These are phyloP conservation scores for Leucoptera coffeella DNA, from an alignment of 2,888 invertebrate species.

Conservation along the genomic window DNA sequence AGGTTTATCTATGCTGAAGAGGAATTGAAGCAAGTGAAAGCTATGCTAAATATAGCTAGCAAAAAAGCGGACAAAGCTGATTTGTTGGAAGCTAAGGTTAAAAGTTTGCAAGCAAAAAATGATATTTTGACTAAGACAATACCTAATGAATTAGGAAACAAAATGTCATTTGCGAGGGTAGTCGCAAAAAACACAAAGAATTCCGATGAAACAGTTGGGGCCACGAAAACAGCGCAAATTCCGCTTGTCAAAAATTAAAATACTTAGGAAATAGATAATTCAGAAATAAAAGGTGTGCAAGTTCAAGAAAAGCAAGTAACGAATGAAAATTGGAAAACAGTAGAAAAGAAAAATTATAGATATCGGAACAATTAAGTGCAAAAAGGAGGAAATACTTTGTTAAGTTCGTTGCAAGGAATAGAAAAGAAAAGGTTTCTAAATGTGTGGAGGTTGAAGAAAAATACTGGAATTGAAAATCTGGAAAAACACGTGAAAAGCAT, in stretches of 20 bases:
- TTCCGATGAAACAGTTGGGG: not conserved
- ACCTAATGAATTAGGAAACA: too few species aligned
- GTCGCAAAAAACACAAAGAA: not conserved
- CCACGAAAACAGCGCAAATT: not conserved
- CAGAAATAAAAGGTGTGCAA: not conserved
- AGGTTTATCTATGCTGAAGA: too few species aligned
- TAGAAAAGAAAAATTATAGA: not conserved
- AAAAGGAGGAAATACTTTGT: too few species aligned
- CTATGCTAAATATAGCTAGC: too few species aligned
- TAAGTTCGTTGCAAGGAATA: not conserved
- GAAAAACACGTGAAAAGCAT: not conserved
- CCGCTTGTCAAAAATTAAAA: too few species aligned
- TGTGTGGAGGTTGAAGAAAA: constrained; percentile 1
- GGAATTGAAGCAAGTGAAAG: too few species aligned
- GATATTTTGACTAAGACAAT: too few species aligned
- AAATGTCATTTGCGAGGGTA: not conserved
- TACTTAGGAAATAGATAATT: not conserved
- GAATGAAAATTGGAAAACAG: not conserved
- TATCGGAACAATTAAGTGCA: not conserved
- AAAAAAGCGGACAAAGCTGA: too few species aligned
- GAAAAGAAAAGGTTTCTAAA: not conserved
- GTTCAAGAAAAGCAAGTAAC: not conserved
- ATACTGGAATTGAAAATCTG: not conserved
- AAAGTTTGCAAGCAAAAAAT: too few species aligned
- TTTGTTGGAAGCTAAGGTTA: too few species aligned